Base-by-base conservation (phyloP, 2,888 invertebrate genomes). In the Halictus ligatus region DNA sequence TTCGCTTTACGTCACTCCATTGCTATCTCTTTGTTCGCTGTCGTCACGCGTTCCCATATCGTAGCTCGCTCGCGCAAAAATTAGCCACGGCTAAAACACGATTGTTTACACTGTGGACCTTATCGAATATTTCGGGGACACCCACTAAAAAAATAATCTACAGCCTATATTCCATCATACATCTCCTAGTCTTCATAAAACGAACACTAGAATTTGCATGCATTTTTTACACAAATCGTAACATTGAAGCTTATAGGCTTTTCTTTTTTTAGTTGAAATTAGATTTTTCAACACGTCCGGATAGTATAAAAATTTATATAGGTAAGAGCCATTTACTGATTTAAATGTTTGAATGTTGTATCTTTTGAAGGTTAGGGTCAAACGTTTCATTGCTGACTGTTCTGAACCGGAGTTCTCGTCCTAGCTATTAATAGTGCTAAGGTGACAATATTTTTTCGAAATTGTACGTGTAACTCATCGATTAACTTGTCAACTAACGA, bases 1-100 rank as follows among this genome's bases (percentile, higher is more conserved):
- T 64, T 88, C 43, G 76, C 84, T 91, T 89, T 92, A 87, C 91
- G 92, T 93, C 92, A 92, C 81, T 90, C 88, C 86, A 76, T 90
- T 78, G 89, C 88, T 92, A 92, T 93, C 90, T 91, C 89, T 93
- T 92, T 93, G 90, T 92, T 87, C 73, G 88, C 77, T 84, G 78
- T 80, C 54, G 85, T 74, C 83, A 87, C 81, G 82, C 85, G 43
- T 54, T 69, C 75, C 40, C 72, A 78, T 80, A 77, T 83, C 54
- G 67, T 74, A 71, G 46, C 71, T 75, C 77, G 35, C 69, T 81
- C 79, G 40, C 35, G 18, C 18, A 54, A 67, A 77, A 54, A 78
- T 87, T 84, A 82, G 77, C 84, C 81, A 84, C 81, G 72, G 35
- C 29, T 50, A 13, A 29, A 54, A 64, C 75, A 46, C 18, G 29